Conservation (phyloP, 2,888 invertebrate species). For the Brachynemurus nebulosus region DNA sequence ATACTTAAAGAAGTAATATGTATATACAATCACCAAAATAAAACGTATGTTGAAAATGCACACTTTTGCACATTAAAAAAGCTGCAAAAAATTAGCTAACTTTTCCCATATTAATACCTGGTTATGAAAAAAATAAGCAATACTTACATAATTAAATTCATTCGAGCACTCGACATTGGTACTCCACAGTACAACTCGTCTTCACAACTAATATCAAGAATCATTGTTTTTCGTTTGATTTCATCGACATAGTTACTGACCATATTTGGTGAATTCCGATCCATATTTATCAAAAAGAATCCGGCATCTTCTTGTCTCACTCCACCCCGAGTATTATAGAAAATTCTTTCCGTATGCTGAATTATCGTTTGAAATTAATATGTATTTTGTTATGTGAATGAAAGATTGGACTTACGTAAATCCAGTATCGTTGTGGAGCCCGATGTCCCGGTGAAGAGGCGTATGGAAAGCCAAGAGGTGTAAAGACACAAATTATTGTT, state of each 20-base stretch:
- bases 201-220: constrained; percentile 24
- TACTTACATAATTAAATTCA: constrained; percentile 12
- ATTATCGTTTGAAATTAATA: neutral
- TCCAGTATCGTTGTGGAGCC: constrained; percentile 49
- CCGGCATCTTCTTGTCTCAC: constrained; percentile 25
- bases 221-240: constrained; percentile 13
- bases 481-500: constrained; percentile 36
- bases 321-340: constrained; percentile 23
- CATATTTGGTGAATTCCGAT: constrained; percentile 27
- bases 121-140: neutral
- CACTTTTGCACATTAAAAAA: too few species aligned
- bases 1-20: too few species aligned
- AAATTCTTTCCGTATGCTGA: constrained; percentile 15
- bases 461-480: constrained; percentile 58
- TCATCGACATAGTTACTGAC: constrained; percentile 21
- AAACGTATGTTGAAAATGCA: too few species aligned
- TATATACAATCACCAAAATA: too few species aligned
- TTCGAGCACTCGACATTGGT: constrained; percentile 24
- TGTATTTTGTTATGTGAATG: neutral
- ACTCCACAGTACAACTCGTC: constrained; percentile 25
- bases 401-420: constrained; percentile 22
- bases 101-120: neutral
- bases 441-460: constrained; percentile 33
- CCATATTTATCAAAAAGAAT: constrained; percentile 27
- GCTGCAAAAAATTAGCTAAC: too few species aligned